Evolutionary conservation across 2,113 vertebrate genomes (phyloP).

Genomic region (Podarcis muralis): DNA sequence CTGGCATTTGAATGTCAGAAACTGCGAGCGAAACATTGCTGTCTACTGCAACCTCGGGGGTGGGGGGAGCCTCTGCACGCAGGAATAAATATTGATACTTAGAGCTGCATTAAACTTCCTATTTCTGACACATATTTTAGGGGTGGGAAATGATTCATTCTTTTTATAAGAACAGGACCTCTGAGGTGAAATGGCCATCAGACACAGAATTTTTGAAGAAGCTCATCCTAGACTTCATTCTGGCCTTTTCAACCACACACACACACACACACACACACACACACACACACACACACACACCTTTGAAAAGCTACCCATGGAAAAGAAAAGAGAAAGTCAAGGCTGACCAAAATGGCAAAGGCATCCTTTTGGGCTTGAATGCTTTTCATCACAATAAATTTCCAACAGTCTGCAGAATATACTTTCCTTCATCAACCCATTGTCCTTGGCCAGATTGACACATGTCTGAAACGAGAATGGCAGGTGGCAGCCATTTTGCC

Average conservation of each 20-base stretch:
- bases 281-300: background rate
- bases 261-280: background rate
- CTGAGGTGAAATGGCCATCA: background rate
- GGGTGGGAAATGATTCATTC: constrained; percentile 31
- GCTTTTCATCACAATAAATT: background rate
- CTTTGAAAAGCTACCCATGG: background rate
- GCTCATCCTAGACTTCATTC: background rate
- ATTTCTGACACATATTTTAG: constrained; percentile 47
- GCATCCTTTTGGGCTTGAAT: background rate
- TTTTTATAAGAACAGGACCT: constrained; percentile 28
- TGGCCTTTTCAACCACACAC: background rate
- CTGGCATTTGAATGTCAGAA: constrained; percentile 50
- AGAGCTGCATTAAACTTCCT: constrained; percentile 24
- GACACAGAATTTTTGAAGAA: background rate
- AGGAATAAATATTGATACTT: constrained; percentile 47
- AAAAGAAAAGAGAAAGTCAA: background rate
- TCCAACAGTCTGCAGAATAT: background rate
- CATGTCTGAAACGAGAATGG: background rate
- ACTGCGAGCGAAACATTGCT: constrained; percentile 24
- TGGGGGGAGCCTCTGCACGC: constrained; percentile 9
- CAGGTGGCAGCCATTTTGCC: background rate
- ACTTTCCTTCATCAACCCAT: background rate
- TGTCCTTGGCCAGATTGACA: background rate
- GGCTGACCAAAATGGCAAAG: background rate
- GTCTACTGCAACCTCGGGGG: constrained; percentile 40